Evolutionary conservation across 2,888 invertebrate species (phyloP).

Genomic region (Meganola albula): DNA sequence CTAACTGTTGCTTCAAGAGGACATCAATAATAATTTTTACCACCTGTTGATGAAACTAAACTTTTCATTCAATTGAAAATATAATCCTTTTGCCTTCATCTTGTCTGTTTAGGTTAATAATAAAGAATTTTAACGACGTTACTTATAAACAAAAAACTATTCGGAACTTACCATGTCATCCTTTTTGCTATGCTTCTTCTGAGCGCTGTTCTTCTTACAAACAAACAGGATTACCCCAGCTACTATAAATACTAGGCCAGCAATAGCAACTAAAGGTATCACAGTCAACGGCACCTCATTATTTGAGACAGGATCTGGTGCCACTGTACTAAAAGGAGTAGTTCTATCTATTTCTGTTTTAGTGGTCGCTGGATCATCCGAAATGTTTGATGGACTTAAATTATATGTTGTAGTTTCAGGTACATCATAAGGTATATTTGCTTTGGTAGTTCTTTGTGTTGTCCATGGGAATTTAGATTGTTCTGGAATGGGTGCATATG

Average conservation of each 20-base stretch:
- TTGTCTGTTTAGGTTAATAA: no score
- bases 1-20: no score
- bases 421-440: slow-evolving; percentile 44
- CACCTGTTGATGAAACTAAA: no score
- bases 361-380: slow-evolving; percentile 38
- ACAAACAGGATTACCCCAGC: slow-evolving; percentile 83
- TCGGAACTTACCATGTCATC: slow-evolving; percentile 83
- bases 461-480: slow-evolving; percentile 40
- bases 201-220: slow-evolving; percentile 82
- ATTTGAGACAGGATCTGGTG: slow-evolving; percentile 35
- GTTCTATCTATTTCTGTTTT: neutral
- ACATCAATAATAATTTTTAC: no score
- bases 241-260: slow-evolving; percentile 82
- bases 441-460: slow-evolving; percentile 51
- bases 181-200: slow-evolving; percentile 81
- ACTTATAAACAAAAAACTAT: no score
- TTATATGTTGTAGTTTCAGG: slow-evolving; percentile 48
- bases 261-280: slow-evolving; percentile 84
- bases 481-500: slow-evolving; percentile 26
- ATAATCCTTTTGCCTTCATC: no score
- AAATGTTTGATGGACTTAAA: slow-evolving; percentile 40
- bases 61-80: no score
- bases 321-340: neutral
- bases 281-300: slow-evolving; percentile 81
- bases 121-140: no score